Base-by-base conservation (phyloP, 2,797 vertebrate genomes). In the Pangasius mekongensis region DNA sequence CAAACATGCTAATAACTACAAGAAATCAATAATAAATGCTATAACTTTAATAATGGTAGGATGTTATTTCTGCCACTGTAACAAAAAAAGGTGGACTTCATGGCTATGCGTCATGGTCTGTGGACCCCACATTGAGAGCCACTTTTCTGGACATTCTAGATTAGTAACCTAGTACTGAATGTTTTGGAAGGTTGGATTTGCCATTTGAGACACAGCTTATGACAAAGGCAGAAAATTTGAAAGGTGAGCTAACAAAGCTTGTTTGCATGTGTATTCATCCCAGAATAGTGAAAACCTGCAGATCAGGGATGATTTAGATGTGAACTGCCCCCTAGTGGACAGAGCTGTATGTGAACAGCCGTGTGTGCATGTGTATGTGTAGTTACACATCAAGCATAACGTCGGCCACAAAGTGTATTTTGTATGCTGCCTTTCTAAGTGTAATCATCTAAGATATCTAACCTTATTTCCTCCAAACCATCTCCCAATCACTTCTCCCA, bases 271-370 rank as follows among this genome's bases (percentile, higher is more conserved):
- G 43, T 16, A n/a, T 27, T 14, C 3, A 3, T 54, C 49, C 76
- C 27, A 78, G 74, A 56, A 54, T 33, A 54, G 49, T 20, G 49
- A 56, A 56, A 56, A 22, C 7, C n/a, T 80, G 7, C 16, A 58
- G 16, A 80, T 56, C 52, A 39, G 22, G 56, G 33, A 39, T 60
- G 78, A 39, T 81, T 60, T 82, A 39, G 33, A 22, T 27, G 62
- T 64, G 13, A n/a, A 3, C 22, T 69, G 83, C 83, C 83, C 82
- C 47, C 83, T 84, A 24, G 47, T 84, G 82, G 62, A 84, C 43
- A 20, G 27, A 24, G 47, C 64, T 84, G 49, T 24, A 33, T 7
- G 5, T 54, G 64, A 33, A 24, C n/a, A 64, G 11, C 11, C 5
- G 5, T 82, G 7, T n/a, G 13, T 47, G 60, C 4, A 47, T 58